Base-by-base conservation (phyloP, 2,113 vertebrate genomes). In the Trogon surrucura region DNA sequence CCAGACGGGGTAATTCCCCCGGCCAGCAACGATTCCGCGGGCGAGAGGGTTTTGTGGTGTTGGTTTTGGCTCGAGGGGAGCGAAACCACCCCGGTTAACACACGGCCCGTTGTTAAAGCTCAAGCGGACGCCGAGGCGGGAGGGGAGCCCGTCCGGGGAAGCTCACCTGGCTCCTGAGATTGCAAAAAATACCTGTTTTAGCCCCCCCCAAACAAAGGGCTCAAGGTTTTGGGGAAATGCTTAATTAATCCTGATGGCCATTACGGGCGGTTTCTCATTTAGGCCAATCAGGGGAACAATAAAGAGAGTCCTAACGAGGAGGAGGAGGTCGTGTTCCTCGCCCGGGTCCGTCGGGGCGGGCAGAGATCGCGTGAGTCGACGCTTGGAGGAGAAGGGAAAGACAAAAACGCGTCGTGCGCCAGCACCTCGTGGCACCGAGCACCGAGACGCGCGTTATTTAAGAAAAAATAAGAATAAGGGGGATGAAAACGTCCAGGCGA, bases 81-180 rank as follows among this genome's bases (percentile, higher is more conserved):
- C 65, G 58, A 85, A 80, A 97, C 97, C 96, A 97, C 97, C 96
- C 96, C 96, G 91, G 98, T 97, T 97, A 97, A 98, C 98, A 98
- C 98, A 98, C 97, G 98, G 95, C 96, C 98, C 97, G 97, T 89
- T 97, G 96, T 97, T 93, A 91, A 96, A 41, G 41, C 41, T 41
- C 41, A 41, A 41, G 41, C 41, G 41, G 41, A 41, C 41, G 41
- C 41, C 41, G 41, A 41, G 27, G 91, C 34, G 16, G 57, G 36
- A 81, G 65, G 78, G 77, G 45, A 94, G 73, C 54, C 70, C 17
- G 66, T 25, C 4, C 54, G 77, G 93, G 90, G 80, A 75, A n/a
- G 71, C 78, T 72, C 88, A 80, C 65, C 72, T 70, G 62, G 57
- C 8, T 83, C 57, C 30, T 16, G 79, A 36, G 56, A 22, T 47